phyloP scores from a whole-genome alignment of 30 jellyfish, hydroid and myxozoan genomes.

The Nemopilema nomurai region DNA sequence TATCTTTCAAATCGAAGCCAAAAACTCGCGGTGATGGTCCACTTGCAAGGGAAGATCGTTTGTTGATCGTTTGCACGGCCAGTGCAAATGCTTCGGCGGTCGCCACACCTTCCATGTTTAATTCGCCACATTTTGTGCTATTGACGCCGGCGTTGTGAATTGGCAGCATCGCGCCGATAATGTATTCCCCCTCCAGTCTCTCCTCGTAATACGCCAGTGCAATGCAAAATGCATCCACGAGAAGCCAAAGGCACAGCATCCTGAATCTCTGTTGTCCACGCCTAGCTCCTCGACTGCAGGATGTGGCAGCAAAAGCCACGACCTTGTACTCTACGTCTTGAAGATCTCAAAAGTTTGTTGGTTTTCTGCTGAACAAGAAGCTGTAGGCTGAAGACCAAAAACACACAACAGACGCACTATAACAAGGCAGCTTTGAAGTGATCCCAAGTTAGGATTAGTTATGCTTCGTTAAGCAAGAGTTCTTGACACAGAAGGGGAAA shows the following conservation, averaged over 20 bases:
- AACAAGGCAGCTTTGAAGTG: constrained; percentile 21
- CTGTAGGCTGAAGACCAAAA: constrained; percentile 11
- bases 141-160: constrained; percentile 32
- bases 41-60: constrained; percentile 8
- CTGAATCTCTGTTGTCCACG: neutral
- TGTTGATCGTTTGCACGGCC: constrained; percentile 49
- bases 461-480: constrained; percentile 17
- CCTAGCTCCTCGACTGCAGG: no score
- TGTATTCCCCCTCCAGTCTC: constrained; percentile 44
- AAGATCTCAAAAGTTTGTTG: neutral
- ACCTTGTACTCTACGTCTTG: neutral
- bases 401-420: constrained; percentile 30
- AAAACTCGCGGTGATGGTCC: constrained; percentile 22
- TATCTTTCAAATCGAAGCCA: constrained; percentile 86
- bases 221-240: constrained; percentile 1
- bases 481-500: neutral
- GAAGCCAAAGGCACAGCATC: neutral
- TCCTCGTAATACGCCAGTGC: constrained; percentile 25
- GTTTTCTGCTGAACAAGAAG: neutral
- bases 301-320: neutral
- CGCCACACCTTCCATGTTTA: constrained; percentile 51
- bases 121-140: constrained; percentile 30
- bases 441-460: constrained; percentile 14
- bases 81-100: constrained; percentile 59
- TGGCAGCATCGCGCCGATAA: constrained; percentile 62